phyloP scores from a whole-genome alignment of 2,113 vertebrate genomes.

The Rafetus swinhoei region DNA sequence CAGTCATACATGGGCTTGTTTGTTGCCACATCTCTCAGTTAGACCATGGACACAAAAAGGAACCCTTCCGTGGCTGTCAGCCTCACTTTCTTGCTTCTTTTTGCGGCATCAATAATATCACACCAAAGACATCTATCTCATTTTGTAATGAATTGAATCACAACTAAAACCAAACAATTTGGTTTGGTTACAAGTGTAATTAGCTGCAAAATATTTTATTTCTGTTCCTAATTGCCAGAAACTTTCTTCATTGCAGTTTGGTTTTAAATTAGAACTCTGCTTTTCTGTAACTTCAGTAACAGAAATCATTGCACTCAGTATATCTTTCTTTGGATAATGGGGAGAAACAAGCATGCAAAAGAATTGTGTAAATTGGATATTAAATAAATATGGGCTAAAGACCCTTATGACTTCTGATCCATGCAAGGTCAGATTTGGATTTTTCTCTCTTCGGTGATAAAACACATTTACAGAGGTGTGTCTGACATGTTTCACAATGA shows the following conservation, averaged over 20 bases:
- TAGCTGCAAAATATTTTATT: neutral
- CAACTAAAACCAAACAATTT: neutral
- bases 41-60: neutral
- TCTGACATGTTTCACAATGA: neutral
- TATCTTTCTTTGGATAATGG: neutral
- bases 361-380: neutral
- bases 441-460: neutral
- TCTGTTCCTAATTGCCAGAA: neutral
- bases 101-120: neutral
- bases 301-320: neutral
- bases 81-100: neutral
- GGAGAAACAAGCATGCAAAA: neutral
- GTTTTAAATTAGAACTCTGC: no score
- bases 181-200: neutral
- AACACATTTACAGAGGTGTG: neutral
- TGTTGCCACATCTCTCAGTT: neutral
- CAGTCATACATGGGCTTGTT: neutral
- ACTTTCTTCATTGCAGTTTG: neutral
- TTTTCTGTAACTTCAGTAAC: neutral
- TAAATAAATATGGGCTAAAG: neutral
- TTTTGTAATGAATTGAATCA: neutral
- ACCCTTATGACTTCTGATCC: neutral
- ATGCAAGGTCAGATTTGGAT: neutral
- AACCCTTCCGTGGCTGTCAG: neutral
- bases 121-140: neutral